These are phyloP conservation scores for Catharus minimus DNA, from an alignment of 2,113 vertebrate species.

Conservation along the genomic window DNA sequence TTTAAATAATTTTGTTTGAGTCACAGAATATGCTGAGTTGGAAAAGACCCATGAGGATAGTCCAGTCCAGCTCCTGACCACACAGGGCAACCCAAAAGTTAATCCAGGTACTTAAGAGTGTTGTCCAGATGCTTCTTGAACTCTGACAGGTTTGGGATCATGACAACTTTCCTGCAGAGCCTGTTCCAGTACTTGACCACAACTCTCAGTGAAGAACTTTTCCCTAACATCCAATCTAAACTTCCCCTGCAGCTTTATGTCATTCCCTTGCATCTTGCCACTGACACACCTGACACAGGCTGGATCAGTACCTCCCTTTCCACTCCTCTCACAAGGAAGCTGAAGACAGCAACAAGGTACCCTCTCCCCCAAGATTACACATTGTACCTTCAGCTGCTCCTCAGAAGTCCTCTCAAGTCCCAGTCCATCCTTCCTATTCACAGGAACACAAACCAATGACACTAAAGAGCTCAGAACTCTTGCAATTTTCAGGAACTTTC, in stretches of 20 bases:
- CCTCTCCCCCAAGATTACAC: not conserved
- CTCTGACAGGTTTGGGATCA: not conserved
- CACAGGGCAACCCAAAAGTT: not conserved
- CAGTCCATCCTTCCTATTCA: not conserved
- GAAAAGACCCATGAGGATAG: not conserved
- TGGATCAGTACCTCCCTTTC: not conserved
- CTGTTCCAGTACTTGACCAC: not conserved
- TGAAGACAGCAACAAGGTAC: not conserved
- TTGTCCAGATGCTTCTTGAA: not conserved
- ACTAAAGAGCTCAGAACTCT: not conserved
- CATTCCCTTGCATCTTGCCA: rapidly evolving
- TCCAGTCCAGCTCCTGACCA: not conserved
- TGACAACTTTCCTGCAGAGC: rapidly evolving
- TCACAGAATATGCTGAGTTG: not conserved
- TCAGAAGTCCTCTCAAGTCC: not conserved
- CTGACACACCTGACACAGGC: not conserved
- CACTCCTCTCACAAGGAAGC: not conserved
- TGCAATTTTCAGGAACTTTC: not conserved
- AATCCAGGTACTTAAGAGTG: not conserved
- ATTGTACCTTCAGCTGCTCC: not conserved
- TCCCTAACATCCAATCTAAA: not conserved
- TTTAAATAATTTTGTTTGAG: not conserved
- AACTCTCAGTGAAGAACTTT: not conserved
- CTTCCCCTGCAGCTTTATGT: not conserved
- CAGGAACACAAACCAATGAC: not conserved